phyloP scores from a whole-genome alignment of 1,140 invertebrate species.

The Camponotus vicinus region DNA sequence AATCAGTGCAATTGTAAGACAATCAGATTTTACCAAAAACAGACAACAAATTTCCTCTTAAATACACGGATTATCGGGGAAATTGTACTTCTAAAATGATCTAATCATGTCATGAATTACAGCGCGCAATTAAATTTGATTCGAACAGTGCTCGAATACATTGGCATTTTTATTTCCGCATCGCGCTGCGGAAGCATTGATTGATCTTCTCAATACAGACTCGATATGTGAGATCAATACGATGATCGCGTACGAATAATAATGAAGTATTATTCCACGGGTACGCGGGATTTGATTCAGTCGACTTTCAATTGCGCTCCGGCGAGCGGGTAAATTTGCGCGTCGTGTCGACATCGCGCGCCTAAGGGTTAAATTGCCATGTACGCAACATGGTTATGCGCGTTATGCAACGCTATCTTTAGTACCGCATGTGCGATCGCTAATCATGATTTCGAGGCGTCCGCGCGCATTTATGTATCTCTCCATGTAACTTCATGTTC shows the following conservation, averaged over 20 bases:
- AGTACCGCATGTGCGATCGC: constrained; percentile 49
- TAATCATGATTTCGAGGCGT: constrained; percentile 56
- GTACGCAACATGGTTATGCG: constrained; percentile 6
- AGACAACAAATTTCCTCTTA: neutral
- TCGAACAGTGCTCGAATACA: constrained; percentile 11
- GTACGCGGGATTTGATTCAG: neutral
- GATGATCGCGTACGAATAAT: constrained; percentile 30
- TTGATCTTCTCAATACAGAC: constrained; percentile 27
- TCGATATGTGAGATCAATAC: constrained; percentile 8
- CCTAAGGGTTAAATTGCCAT: constrained; percentile 59
- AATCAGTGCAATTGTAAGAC: neutral
- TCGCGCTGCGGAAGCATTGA: constrained; percentile 1
- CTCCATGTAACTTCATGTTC: constrained; percentile 32
- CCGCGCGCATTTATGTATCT: constrained; percentile 46
- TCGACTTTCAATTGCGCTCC: constrained; percentile 52
- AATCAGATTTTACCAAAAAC: neutral
- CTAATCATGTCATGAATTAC: neutral
- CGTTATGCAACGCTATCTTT: constrained; percentile 61
- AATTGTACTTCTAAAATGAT: neutral
- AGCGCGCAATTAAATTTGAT: constrained; percentile 23
- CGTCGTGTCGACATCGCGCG: constrained; percentile 53
- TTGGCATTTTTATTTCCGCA: neutral
- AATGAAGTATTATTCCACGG: constrained; percentile 36
- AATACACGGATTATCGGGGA: neutral
- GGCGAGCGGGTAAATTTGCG: constrained; percentile 46